Evolutionary conservation across 2,113 vertebrate species (phyloP).

Genomic region (Abramis brama): DNA sequence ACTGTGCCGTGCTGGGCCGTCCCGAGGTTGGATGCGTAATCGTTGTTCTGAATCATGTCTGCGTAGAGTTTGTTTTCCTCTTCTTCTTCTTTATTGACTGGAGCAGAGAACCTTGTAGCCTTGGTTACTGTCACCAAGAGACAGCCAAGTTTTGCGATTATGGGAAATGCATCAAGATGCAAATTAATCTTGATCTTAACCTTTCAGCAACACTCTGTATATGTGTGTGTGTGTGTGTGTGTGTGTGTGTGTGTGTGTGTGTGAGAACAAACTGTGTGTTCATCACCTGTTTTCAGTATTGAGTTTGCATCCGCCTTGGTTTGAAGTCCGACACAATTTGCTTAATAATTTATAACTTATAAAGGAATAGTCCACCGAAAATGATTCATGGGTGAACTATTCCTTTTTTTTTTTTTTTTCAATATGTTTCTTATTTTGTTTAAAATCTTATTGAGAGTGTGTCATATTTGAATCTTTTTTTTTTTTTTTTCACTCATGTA

Average conservation of each 20-base stretch:
- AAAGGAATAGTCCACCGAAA: background rate
- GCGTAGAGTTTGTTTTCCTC: background rate
- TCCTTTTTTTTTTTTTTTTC: background rate
- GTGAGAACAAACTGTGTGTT: constrained; percentile 35
- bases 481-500: background rate
- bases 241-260: constrained; percentile 54
- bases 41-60: background rate
- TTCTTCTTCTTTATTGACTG: background rate
- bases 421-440: background rate
- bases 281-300: constrained; percentile 47
- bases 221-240: constrained; percentile 49
- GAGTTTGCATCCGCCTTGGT: constrained; percentile 18
- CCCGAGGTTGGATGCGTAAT: constrained; percentile 14
- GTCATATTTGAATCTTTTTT: constrained; percentile 8
- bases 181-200: constrained; percentile 20
- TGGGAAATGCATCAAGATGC: constrained; percentile 28
- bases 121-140: constrained; percentile 39
- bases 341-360: background rate
- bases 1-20: background rate
- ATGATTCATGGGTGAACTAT: background rate
- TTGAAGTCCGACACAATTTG: background rate
- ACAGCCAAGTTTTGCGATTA: constrained; percentile 31
- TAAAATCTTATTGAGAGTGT: constrained; percentile 11
- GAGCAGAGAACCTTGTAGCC: constrained; percentile 42
- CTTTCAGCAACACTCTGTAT: background rate